phyloP scores from a whole-genome alignment of 2,113 vertebrate species.

The Patagioenas fasciata region DNA sequence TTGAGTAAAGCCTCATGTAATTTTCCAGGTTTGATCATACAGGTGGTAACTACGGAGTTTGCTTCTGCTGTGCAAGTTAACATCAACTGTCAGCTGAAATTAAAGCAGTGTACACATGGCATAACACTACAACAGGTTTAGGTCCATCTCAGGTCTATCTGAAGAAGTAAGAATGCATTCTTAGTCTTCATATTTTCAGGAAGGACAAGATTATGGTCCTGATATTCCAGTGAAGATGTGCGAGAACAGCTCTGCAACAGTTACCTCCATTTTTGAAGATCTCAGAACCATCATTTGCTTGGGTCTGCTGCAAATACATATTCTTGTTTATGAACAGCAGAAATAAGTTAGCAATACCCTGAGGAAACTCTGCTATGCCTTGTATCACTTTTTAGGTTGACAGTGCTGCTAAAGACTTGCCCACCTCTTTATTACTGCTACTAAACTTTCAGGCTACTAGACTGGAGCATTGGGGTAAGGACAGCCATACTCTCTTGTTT shows the following conservation, averaged over 20 bases:
- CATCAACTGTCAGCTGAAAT: neutral
- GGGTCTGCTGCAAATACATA: neutral
- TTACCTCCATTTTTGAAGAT: neutral
- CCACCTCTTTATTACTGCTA: neutral
- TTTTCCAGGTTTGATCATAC: neutral
- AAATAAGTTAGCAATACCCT: neutral
- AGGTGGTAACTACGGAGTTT: neutral
- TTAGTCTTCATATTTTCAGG: neutral
- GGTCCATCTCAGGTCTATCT: neutral
- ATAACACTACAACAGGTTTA: neutral
- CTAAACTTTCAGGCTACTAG: neutral
- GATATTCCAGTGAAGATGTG: neutral
- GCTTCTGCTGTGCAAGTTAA: neutral
- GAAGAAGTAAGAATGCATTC: neutral
- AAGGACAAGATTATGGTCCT: neutral
- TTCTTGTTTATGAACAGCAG: neutral
- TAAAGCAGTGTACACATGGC: neutral
- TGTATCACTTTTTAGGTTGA: neutral
- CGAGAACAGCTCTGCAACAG: neutral
- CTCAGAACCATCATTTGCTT: neutral
- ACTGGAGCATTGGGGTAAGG: neutral
- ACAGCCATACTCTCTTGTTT: neutral
- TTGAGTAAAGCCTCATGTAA: neutral
- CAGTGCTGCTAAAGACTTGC: neutral
- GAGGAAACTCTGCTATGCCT: neutral